These are phyloP conservation scores for Arrhamphus sclerolepis DNA, from an alignment of 2,797 vertebrate genomes.

Conservation along the genomic window DNA sequence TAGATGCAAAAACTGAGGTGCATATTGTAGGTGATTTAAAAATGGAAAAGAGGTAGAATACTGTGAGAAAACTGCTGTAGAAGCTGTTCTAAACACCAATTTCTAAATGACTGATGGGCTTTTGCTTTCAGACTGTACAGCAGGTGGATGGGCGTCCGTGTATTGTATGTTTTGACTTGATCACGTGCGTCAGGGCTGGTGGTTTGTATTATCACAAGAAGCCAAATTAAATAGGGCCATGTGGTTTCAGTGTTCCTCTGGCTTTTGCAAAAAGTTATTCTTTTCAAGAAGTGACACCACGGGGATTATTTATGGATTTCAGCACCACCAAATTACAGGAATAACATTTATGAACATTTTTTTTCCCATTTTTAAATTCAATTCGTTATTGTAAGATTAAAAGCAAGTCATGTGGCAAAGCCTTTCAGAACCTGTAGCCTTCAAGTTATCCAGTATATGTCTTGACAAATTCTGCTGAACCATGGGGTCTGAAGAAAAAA, in stretches of 20 bases:
- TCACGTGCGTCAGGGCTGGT: neutral
- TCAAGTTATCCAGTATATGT: too few species aligned
- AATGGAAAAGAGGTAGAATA: too few species aligned
- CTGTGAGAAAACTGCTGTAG: conserved; percentile 29
- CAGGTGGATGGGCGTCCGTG: neutral
- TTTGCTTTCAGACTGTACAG: neutral
- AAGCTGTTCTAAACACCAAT: conserved; percentile 6
- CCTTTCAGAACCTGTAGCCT: neutral
- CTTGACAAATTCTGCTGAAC: too few species aligned
- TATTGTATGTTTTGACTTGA: neutral
- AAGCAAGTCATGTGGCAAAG: neutral
- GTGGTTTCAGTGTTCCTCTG: conserved; percentile 35
- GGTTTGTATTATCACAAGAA: conserved; percentile 24
- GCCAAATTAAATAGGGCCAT: conserved; percentile 24
- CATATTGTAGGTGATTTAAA: too few species aligned
- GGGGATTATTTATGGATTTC: neutral
- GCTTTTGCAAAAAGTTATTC: conserved; percentile 6
- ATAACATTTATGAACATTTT: too few species aligned
- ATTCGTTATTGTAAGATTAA: neutral
- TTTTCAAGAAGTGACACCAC: conserved; percentile 11
- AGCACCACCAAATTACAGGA: too few species aligned
- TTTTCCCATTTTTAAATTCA: too few species aligned
- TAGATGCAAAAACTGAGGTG: too few species aligned
- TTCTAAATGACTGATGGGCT: conserved; percentile 7
- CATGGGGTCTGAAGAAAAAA: too few species aligned